Conservation (phyloP, 2,888 invertebrate genomes). For the Ectemnius lituratus region DNA sequence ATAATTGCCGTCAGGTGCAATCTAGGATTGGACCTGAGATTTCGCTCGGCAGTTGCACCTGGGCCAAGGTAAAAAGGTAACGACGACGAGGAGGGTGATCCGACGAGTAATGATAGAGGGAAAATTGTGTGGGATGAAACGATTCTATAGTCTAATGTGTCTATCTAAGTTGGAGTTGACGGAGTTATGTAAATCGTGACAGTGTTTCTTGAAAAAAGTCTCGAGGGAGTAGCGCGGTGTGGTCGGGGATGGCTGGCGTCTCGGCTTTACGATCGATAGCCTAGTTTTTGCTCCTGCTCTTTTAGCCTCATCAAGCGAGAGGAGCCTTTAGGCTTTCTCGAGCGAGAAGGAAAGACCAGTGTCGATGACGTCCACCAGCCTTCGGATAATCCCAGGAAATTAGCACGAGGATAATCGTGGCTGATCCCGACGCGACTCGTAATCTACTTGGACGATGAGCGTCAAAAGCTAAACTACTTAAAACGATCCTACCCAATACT, state of each 20-base stretch:
- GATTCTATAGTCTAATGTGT: conserved; percentile 33
- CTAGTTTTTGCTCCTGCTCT: conserved; percentile 29
- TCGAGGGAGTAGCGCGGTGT: not conserved
- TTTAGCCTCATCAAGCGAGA: not conserved
- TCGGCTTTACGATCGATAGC: conserved; percentile 41
- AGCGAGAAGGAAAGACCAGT: not conserved
- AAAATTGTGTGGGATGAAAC: conserved; percentile 51
- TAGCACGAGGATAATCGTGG: conserved; percentile 23
- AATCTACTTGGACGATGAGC: not conserved
- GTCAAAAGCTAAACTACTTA: not conserved
- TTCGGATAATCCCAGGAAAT: conserved; percentile 51
- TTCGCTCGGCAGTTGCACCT: no score
- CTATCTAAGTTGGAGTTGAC: conserved; percentile 18
- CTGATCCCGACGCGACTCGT: not conserved
- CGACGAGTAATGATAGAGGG: not conserved
- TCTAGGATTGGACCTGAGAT: no score
- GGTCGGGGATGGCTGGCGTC: not conserved
- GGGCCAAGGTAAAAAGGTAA: no score
- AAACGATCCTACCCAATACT: not conserved
- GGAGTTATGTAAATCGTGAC: conserved; percentile 32
- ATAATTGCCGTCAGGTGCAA: no score
- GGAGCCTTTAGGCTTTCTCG: not conserved
- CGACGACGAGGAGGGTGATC: no score
- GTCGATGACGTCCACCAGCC: conserved; percentile 2
- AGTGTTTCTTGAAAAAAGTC: not conserved